These are phyloP conservation scores for Drosophila borealis DNA, from an alignment of 2,888 invertebrate genomes.

Conservation along the genomic window DNA sequence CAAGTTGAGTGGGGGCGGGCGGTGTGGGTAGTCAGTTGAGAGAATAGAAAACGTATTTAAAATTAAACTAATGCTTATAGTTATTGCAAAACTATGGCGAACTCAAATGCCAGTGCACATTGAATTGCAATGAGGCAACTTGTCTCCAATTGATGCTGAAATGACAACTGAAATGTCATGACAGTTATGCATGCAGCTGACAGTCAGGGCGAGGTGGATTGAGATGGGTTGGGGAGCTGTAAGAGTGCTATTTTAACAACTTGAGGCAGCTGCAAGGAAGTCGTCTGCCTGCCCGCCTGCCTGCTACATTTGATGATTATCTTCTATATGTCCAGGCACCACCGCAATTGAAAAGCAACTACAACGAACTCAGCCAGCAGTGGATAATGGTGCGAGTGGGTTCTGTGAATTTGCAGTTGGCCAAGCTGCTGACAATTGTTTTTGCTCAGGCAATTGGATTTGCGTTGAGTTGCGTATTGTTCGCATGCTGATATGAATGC, in stretches of 20 bases:
- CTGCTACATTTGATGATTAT: slow-evolving; percentile 34
- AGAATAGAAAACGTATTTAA: slow-evolving; percentile 68
- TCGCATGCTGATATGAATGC: slow-evolving; percentile 25
- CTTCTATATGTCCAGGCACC: slow-evolving; percentile 40
- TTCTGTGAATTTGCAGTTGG: slow-evolving; percentile 4
- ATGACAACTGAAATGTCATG: slow-evolving; percentile 41
- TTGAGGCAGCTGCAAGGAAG: slow-evolving; percentile 17
- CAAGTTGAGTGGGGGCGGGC: slow-evolving; percentile 51
- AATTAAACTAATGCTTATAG: slow-evolving; percentile 73
- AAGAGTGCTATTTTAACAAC: slow-evolving; percentile 14
- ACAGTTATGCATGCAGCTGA: slow-evolving; percentile 7
- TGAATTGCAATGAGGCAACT: slow-evolving; percentile 64
- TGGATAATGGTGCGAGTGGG: background rate
- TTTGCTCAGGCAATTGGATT: slow-evolving; percentile 37
- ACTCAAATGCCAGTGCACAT: slow-evolving; percentile 68
- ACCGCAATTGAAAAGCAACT: slow-evolving; percentile 42
- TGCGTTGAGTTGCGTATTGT: slow-evolving; percentile 24
- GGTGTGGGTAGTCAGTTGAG: slow-evolving; percentile 17
- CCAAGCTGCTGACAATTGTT: slow-evolving; percentile 34
- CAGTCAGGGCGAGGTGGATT: background rate
- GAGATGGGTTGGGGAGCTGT: no score
- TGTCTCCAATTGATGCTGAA: slow-evolving; percentile 31
- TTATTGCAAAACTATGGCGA: slow-evolving; percentile 59
- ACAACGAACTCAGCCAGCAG: slow-evolving; percentile 19
- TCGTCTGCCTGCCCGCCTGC: background rate